Evolutionary conservation across 2,797 vertebrate genomes (phyloP), one percentile per base, ranked within the genome.

Genomic region (Strix occidentalis): DNA sequence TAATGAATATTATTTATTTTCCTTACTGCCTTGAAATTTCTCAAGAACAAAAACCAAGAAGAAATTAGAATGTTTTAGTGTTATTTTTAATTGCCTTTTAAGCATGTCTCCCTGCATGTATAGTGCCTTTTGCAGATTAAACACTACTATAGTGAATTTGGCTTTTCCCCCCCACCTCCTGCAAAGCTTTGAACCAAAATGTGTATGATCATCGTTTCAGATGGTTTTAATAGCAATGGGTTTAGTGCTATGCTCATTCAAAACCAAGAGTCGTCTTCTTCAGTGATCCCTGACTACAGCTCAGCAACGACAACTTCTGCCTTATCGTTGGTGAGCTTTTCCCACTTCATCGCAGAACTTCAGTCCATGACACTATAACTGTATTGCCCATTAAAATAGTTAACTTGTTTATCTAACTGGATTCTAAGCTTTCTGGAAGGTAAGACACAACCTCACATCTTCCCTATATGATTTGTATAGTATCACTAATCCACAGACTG

Each of bases 391-490:
- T 18, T 83, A 50, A 60, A 85, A 64, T 2, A 66, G 12, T 68
- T 81, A 78, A 66, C 16, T 74, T 45, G 2, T 54, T 77, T 46
- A 60, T 25, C 61, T 76, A 39, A 37, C 2, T 33, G 43, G 8
- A 28, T 75, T 71, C 16, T 35, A 81, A 95, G 54, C 7, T 48
- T 87, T 53, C 81, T 78, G 45, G 41, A 63, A 84, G 7, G 54
- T 48, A 63, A 91, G 87, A 28, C 35, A 82, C 26, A 60, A 56
- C 7, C 14, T 63, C 57, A 14, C 14, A 29, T 19, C 29, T 75
- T 58, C 63, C 25, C 10, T 51, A 2, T 3, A 0, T 24, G 63
- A 48, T 2, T 14, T 23, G 7, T 11, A 39, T 2, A 39, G 9
- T 4, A 61, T 10, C 53, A 72, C 8, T 16, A 69, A 10, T 26